A percentile compares a stretch with the other conserved stretches of the same genome.
phyloP scores from a whole-genome alignment of 2,113 vertebrate species.

The Lycaon pictus region DNA sequence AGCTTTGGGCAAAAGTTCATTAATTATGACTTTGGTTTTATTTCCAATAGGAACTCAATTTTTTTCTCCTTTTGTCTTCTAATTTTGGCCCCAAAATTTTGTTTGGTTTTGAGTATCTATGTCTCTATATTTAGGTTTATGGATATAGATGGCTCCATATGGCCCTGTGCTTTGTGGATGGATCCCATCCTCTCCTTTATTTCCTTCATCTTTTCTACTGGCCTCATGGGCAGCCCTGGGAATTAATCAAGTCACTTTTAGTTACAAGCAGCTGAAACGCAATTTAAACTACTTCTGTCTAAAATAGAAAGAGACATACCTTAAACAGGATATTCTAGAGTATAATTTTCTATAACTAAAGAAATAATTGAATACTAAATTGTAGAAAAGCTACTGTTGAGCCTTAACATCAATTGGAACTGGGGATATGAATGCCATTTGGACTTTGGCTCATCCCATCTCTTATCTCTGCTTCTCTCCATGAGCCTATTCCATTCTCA shows the following conservation, averaged over 20 bases:
- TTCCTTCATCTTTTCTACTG: neutral
- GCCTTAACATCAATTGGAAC: neutral
- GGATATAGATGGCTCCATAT: neutral
- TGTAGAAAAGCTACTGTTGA: neutral
- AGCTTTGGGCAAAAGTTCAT: neutral
- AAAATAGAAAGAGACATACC: neutral
- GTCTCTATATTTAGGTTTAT: neutral
- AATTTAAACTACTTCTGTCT: neutral
- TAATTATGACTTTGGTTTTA: neutral
- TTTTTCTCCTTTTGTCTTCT: neutral
- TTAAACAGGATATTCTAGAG: neutral
- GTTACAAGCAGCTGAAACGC: neutral
- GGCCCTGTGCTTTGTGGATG: neutral
- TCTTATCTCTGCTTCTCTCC: neutral
- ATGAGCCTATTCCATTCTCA: neutral
- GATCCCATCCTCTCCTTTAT: neutral
- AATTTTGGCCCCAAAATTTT: neutral
- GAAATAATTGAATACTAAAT: neutral
- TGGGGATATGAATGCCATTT: neutral
- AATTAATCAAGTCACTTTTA: neutral
- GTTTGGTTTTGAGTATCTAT: neutral
- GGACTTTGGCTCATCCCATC: fast-evolving
- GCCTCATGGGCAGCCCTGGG: neutral
- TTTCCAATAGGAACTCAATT: neutral
- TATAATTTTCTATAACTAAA: neutral